A percentile compares a stretch with the other conserved stretches of the same genome.
Evolutionary conservation across 2,113 vertebrate species (phyloP).

Genomic region (Harpagus bidentatus): DNA sequence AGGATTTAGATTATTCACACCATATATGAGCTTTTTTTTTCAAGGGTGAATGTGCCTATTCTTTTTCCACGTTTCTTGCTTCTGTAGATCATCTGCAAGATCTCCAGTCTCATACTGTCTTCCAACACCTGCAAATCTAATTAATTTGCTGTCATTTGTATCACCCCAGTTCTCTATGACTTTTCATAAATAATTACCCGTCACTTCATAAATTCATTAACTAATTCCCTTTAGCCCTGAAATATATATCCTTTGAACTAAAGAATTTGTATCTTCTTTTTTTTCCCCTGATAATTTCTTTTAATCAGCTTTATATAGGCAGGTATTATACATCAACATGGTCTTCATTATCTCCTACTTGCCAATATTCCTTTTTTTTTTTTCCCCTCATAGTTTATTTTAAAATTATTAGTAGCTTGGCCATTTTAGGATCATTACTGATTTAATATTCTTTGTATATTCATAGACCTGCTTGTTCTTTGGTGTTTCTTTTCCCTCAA

Average conservation of each 20-base stretch:
- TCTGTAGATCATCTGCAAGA: slow-evolving; percentile 32
- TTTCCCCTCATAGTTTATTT: background rate
- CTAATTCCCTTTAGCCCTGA: slow-evolving; percentile 55
- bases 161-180: slow-evolving; percentile 39
- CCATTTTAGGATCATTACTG: background rate
- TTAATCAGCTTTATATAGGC: background rate
- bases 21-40: background rate
- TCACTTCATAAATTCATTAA: slow-evolving; percentile 66
- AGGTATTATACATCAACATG: background rate
- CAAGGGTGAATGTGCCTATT: background rate
- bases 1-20: background rate
- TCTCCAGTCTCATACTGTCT: slow-evolving; percentile 29
- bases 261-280: background rate
- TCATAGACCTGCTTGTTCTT: background rate
- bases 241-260: slow-evolving; percentile 47
- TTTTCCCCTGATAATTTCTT: background rate
- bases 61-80: background rate
- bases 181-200: slow-evolving; percentile 67
- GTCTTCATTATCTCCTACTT: background rate
- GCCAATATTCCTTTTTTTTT: background rate
- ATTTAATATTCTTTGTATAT: background rate
- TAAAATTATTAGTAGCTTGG: background rate
- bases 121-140: slow-evolving; percentile 55
- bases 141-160: slow-evolving; percentile 66
- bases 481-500: background rate